Percentiles rank a stretch among this genome's conserved stretches.
These are phyloP conservation scores for Pocillopora meandrina DNA, from an alignment of 92 coral and sea anemone genomes.

Conservation along the genomic window DNA sequence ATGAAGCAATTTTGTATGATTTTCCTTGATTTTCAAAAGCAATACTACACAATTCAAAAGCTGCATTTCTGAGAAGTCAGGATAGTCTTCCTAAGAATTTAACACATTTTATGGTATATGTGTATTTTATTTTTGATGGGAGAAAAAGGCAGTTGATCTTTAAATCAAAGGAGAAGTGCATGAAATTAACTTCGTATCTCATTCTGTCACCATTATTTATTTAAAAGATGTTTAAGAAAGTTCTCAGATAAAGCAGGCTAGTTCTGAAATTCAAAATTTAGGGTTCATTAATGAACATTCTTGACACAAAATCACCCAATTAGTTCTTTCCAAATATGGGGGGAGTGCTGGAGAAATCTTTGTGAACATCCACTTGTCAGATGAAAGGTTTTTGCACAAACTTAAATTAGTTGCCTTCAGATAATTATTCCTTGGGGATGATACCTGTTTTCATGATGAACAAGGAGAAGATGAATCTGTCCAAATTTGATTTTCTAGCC, in stretches of 20 bases:
- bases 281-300: constrained; percentile 23
- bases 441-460: no score
- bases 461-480: no score
- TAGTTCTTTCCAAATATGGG: constrained; percentile 6
- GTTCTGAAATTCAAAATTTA: constrained; percentile 29
- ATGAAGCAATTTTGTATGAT: no score
- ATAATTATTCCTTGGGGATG: background rate
- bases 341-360: background rate
- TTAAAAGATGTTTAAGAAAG: no score
- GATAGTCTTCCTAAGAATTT: no score
- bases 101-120: no score
- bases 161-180: background rate
- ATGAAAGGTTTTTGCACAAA: background rate
- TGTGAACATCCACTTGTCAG: background rate
- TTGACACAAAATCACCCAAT: constrained; percentile 15
- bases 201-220: background rate
- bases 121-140: no score
- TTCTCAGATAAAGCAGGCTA: background rate
- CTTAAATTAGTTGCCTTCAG: background rate
- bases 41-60: no score
- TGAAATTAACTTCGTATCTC: background rate
- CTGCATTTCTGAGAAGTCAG: no score
- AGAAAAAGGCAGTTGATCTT: no score
- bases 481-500: no score
- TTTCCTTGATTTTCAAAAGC: no score